Base-by-base conservation (phyloP, 2,888 invertebrate genomes). In the Mesorhabditis sp. region DNA sequence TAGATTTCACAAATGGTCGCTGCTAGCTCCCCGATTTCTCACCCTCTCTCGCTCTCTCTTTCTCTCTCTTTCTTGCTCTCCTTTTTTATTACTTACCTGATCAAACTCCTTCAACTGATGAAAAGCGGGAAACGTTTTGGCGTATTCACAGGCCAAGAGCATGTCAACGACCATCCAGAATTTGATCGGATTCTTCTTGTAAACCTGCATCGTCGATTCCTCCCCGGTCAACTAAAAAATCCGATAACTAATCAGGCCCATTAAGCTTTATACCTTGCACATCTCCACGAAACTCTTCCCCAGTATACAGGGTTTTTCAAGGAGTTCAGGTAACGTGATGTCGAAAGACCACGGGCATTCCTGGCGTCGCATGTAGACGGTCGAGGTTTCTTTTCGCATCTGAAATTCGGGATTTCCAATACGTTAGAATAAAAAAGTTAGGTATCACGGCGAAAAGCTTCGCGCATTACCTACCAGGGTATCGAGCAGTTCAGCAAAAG, bases 151-250 rank as follows among this genome's bases (percentile, higher is more conserved):
- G 50, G 73, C 66, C 4, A 80, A 70, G 42, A 73, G 70, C 4
- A 77, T 70, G 67, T 80, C 80, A 15, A 72, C 70, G 13, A 77
- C 72, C 78, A 79, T 80, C 80, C 80, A 80, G 61, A 75, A 78
- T 58, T 70, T 68, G 4, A 78, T 70, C 2, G 74, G 76, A 44
- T 74, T 74, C 7, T 69, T 67, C 10, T 67, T 69, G 66, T 75
- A 75, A 0, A n/a, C 58, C n/a, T 50, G 58, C 58, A 50, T 13
- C 10, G 58, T 50, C n/a, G 58, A 50, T 50, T 50, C 58, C n/a
- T 50, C 58, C 2, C 10, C 58, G 7, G 58, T 50, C 2, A 50
- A 10, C 58, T 50, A 50, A n/a, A 50, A 50, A 50, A 13, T 50
- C 7, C 10, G 2, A 50, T 13, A n/a, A 2, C n/a, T 50, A 50